Conservation (phyloP, 2,888 invertebrate genomes). For the Eremobia ochroleuca region DNA sequence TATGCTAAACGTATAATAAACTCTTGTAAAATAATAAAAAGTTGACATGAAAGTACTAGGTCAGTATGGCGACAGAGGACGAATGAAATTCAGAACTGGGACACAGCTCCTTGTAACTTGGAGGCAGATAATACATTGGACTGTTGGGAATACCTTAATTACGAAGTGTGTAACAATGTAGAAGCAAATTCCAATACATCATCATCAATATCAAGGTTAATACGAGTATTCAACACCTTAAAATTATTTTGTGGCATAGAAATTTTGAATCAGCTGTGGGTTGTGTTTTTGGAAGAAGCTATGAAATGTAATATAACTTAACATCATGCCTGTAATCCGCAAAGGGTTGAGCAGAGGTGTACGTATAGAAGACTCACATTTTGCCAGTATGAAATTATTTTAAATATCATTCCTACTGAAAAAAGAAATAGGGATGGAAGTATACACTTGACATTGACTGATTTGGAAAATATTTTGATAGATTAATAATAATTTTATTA, state of each 20-base stretch:
- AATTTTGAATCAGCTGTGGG: neutral
- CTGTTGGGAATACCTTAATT: slow-evolving; percentile 45
- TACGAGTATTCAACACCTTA: slow-evolving; percentile 9
- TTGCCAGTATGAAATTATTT: neutral
- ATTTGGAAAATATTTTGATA: neutral
- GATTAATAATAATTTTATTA: too few relatives aligned
- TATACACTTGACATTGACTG: neutral
- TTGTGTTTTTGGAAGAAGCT: neutral
- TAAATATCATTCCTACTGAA: neutral
- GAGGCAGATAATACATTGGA: slow-evolving; percentile 41
- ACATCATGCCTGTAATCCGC: neutral
- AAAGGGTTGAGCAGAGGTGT: neutral
- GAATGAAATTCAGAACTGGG: slow-evolving; percentile 26
- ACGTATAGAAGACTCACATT: neutral
- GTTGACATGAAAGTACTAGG: slow-evolving; percentile 11
- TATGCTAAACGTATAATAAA: slow-evolving; percentile 26
- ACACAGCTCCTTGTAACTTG: slow-evolving; percentile 17
- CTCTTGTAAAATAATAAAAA: slow-evolving; percentile 31
- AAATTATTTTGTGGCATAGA: slow-evolving; percentile 4
- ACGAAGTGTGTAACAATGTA: slow-evolving; percentile 39
- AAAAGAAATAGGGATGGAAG: neutral
- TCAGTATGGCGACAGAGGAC: slow-evolving; percentile 1
- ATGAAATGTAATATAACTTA: neutral
- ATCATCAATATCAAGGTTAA: slow-evolving; percentile 42
- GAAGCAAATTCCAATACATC: slow-evolving; percentile 44